These are phyloP conservation scores for Amphimallon solstitiale DNA, from an alignment of 2,888 invertebrate genomes.

Conservation along the genomic window DNA sequence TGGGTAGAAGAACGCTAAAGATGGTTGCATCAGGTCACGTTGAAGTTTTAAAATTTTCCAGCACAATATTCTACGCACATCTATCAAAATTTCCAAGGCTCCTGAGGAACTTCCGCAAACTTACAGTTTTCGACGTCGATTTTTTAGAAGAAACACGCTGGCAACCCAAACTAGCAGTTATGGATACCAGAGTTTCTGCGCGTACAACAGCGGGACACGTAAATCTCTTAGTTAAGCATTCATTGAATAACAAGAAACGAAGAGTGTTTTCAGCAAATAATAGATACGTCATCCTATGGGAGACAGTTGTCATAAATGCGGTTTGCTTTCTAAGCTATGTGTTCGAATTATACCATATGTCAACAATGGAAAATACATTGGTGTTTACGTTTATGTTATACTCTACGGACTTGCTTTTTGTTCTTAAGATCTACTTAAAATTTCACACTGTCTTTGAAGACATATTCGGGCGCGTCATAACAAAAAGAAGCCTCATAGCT, in stretches of 20 bases:
- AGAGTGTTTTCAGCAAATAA: slow-evolving; percentile 3
- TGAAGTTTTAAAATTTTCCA: slow-evolving; percentile 44
- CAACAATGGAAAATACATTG: slow-evolving; percentile 12
- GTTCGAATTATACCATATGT: slow-evolving; percentile 31
- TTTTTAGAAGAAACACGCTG: slow-evolving; percentile 34
- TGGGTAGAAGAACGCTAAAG: slow-evolving; percentile 45
- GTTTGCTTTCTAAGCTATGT: slow-evolving; percentile 29
- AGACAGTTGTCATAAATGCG: slow-evolving; percentile 4
- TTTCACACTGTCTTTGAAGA: slow-evolving; percentile 47
- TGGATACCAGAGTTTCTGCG: not conserved
- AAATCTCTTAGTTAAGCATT: not conserved
- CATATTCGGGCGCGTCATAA: slow-evolving; percentile 45
- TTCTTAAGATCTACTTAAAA: slow-evolving; percentile 45
- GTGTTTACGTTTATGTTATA: slow-evolving; percentile 37
- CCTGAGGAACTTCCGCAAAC: slow-evolving; percentile 34
- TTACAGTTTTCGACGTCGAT: slow-evolving; percentile 44
- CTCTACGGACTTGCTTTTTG: slow-evolving; percentile 42
- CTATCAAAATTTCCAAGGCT: slow-evolving; percentile 42
- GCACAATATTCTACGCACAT: slow-evolving; percentile 42
- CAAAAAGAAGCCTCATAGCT: slow-evolving; percentile 40
- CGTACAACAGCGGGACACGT: not conserved
- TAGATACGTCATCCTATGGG: slow-evolving; percentile 29
- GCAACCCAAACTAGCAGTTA: not conserved
- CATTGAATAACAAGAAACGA: not conserved
- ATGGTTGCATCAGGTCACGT: slow-evolving; percentile 50